phyloP scores from a whole-genome alignment of 2,113 vertebrate genomes.

The Anarrhichthys ocellatus region DNA sequence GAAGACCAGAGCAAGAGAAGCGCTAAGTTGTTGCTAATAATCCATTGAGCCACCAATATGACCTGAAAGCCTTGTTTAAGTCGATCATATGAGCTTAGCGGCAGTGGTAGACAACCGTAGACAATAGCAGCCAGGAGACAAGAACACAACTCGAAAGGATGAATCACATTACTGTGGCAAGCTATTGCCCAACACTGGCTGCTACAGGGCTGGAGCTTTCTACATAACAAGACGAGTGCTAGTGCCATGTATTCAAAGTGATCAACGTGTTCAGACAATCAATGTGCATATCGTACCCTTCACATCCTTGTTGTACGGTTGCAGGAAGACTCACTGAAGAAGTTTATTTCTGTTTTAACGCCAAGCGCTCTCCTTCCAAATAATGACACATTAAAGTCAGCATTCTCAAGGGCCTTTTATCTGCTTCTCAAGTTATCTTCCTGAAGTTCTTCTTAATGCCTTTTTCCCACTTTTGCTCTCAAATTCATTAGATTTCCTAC shows the following conservation, averaged over 20 bases:
- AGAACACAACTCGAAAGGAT: neutral
- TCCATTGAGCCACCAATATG: neutral
- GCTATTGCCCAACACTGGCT: neutral
- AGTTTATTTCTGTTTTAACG: constrained; percentile 12
- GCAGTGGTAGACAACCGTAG: neutral
- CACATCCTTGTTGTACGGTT: constrained; percentile 1
- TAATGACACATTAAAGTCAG: constrained; percentile 71
- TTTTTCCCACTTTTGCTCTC: constrained; percentile 74
- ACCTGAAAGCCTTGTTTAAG: neutral
- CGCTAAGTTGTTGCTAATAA: neutral
- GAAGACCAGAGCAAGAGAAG: too few relatives aligned
- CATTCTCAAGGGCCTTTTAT: constrained; percentile 71
- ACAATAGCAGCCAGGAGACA: neutral
- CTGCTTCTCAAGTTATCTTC: constrained; percentile 70
- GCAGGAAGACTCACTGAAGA: constrained; percentile 41
- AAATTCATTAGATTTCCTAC: constrained; percentile 80
- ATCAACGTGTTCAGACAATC: neutral
- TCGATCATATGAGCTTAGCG: neutral
- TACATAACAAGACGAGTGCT: neutral
- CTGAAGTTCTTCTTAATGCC: constrained; percentile 77
- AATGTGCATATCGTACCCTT: neutral
- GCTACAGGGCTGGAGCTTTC: neutral
- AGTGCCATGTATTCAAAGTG: neutral
- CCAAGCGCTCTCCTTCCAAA: constrained; percentile 61
- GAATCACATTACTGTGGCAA: neutral